phyloP scores from a whole-genome alignment of 2,113 vertebrate genomes.

The Trematomus loennbergii region DNA sequence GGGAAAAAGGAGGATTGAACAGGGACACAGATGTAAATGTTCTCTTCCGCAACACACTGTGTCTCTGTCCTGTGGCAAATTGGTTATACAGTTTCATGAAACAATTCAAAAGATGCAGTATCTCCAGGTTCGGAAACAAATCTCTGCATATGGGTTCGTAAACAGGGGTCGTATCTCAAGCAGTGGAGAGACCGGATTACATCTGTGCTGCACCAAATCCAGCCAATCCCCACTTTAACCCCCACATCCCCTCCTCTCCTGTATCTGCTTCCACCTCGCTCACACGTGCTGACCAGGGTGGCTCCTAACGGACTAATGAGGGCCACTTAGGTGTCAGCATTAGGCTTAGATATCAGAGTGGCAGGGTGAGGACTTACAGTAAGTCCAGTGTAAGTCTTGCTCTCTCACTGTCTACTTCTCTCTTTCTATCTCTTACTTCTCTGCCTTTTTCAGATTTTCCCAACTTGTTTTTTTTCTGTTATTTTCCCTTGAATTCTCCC shows the following conservation, averaged over 20 bases:
- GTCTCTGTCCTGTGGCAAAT: slow-evolving; percentile 59
- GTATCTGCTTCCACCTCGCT: slow-evolving; percentile 47
- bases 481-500: background rate
- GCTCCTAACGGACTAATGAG: slow-evolving; percentile 76
- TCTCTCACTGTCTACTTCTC: slow-evolving; percentile 12
- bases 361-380: slow-evolving; percentile 63
- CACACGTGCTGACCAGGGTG: slow-evolving; percentile 51
- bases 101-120: slow-evolving; percentile 44
- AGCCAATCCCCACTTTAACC: slow-evolving; percentile 67
- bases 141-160: slow-evolving; percentile 33
- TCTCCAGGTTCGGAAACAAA: slow-evolving; percentile 44
- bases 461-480: background rate
- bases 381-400: slow-evolving; percentile 58
- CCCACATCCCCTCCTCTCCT: slow-evolving; percentile 29
- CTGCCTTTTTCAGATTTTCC: background rate
- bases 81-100: slow-evolving; percentile 39
- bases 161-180: slow-evolving; percentile 56
- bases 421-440: slow-evolving; percentile 14
- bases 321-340: slow-evolving; percentile 73
- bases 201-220: slow-evolving; percentile 70
- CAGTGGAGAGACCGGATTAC: slow-evolving; percentile 68
- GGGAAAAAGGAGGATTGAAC: slow-evolving; percentile 35
- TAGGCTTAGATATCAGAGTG: slow-evolving; percentile 59
- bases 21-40: slow-evolving; percentile 37
- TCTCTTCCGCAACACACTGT: slow-evolving; percentile 39